A percentile compares a stretch with the other conserved stretches of the same genome.
These are phyloP conservation scores for Olivierus martensii DNA, from an alignment of 1,140 invertebrate genomes.

Conservation along the genomic window DNA sequence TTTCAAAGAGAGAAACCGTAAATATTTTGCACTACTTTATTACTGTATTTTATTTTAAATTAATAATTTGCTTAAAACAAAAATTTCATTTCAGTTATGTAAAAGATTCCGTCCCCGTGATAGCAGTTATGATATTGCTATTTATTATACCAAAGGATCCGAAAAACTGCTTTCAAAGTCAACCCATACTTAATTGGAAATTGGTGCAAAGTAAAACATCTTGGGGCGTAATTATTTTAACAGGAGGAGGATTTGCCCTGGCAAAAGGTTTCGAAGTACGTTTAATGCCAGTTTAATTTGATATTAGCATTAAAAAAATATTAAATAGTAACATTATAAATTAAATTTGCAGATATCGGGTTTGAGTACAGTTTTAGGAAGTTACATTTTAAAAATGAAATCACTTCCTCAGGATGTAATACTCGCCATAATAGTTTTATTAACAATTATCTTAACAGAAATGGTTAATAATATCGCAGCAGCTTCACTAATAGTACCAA, in stretches of 20 bases:
- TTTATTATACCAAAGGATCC: constrained; percentile 27
- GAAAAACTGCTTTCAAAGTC: constrained; percentile 10
- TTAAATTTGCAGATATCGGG: neutral
- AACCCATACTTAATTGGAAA: constrained; percentile 29
- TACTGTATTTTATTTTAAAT: too few relatives aligned
- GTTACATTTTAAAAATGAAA: neutral
- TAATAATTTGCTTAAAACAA: too few relatives aligned
- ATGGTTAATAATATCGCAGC: constrained; percentile 72
- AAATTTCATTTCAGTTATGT: constrained; percentile 29
- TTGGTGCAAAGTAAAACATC: constrained; percentile 30
- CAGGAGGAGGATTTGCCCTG: constrained; percentile 72
- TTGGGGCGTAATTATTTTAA: constrained; percentile 36
- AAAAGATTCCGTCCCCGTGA: constrained; percentile 32
- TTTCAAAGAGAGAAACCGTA: too few relatives aligned
- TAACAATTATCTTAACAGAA: constrained; percentile 50
- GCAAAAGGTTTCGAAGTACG: constrained; percentile 56
- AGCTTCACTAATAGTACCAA: constrained; percentile 67
- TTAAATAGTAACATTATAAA: neutral
- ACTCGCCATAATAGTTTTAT: constrained; percentile 30
- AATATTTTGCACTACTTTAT: too few relatives aligned
- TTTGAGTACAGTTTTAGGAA: neutral
- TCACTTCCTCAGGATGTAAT: constrained; percentile 26
- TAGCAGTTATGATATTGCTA: constrained; percentile 30
- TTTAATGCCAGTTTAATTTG: neutral
- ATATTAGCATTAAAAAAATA: neutral